These are phyloP conservation scores for Ridgeia piscesae DNA, from an alignment of 1,140 invertebrate genomes.

Conservation along the genomic window DNA sequence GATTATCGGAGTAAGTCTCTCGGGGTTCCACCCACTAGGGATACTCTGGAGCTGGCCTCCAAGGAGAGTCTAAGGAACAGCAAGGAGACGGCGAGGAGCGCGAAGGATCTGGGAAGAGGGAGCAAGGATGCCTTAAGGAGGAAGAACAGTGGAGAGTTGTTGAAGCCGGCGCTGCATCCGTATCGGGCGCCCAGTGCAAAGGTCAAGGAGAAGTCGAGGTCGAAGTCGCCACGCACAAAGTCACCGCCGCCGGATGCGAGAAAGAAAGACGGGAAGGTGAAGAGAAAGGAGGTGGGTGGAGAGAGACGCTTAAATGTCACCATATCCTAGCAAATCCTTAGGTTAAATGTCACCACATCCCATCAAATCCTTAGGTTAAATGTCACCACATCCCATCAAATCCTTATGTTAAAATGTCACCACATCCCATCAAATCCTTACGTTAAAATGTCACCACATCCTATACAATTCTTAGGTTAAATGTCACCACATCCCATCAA, in stretches of 20 bases:
- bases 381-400: no score
- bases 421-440: no score
- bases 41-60: background rate
- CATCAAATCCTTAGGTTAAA: no score
- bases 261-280: background rate
- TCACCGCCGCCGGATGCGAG: constrained; percentile 23
- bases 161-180: background rate
- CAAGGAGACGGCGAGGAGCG: background rate
- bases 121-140: background rate
- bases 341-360: no score
- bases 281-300: background rate
- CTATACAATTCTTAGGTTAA: no score
- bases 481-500: no score
- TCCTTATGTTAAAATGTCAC: no score
- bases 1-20: background rate
- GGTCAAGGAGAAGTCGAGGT: constrained; percentile 46
- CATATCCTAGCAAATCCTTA: no score
- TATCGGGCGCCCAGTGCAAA: constrained; percentile 45
- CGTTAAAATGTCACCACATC: no score
- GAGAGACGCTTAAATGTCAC: background rate
- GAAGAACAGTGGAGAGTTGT: constrained; percentile 11
- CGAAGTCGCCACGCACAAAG: constrained; percentile 37
- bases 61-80: background rate
- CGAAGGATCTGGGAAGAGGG: background rate
- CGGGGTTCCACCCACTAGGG: background rate